Evolutionary conservation across 2,797 vertebrate genomes (phyloP).

Genomic region (Sitta carolinensis): DNA sequence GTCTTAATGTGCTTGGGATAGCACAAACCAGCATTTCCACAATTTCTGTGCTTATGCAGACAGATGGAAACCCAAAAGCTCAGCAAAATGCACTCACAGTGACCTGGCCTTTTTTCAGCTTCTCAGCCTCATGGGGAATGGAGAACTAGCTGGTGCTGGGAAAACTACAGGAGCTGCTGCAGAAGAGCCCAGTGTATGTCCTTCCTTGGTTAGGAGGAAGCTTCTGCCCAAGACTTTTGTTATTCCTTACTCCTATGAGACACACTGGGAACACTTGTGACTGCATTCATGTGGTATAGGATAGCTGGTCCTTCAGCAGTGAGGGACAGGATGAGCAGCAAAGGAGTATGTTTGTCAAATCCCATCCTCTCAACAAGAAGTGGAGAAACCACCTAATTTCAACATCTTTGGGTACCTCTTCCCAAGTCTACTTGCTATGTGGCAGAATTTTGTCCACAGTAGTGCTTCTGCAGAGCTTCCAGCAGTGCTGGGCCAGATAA

Average conservation of each 20-base stretch:
- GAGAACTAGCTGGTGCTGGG: not conserved
- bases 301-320: not conserved
- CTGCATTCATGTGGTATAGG: not conserved
- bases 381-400: not conserved
- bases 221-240: not conserved
- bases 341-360: not conserved
- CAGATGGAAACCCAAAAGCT: conserved; percentile 29
- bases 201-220: not conserved
- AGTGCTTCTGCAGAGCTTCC: not conserved
- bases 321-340: not conserved
- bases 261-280: not conserved
- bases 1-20: conserved; percentile 31
- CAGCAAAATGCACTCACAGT: conserved; percentile 9
- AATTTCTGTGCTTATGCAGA: conserved; percentile 13
- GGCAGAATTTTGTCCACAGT: not conserved
- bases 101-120: not conserved
- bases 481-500: not conserved
- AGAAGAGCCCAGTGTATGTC: not conserved
- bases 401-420: not conserved
- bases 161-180: not conserved
- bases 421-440: not conserved
- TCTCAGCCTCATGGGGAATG: not conserved
- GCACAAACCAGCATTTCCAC: conserved; percentile 16
- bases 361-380: not conserved
- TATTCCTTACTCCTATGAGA: not conserved